Conservation (phyloP, 2,797 vertebrate genomes). For the Linurgus olivaceus region DNA sequence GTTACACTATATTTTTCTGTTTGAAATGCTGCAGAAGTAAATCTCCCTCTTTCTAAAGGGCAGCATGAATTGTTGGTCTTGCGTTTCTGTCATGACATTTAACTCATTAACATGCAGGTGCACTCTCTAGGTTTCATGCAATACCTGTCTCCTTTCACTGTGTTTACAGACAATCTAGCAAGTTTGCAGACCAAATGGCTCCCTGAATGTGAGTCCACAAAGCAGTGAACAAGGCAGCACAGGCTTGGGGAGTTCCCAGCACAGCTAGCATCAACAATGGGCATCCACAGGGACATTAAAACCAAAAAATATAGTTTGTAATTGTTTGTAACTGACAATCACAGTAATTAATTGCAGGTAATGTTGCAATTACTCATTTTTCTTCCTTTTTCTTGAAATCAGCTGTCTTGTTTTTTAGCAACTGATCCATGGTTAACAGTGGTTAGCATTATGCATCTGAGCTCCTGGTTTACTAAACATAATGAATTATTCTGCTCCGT, state of each 20-base stretch:
- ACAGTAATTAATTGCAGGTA: conserved; percentile 61
- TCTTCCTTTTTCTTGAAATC: conserved; percentile 59
- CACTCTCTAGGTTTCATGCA: conserved; percentile 56
- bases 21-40: conserved; percentile 67
- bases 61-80: conserved; percentile 44
- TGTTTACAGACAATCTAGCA: conserved; percentile 75
- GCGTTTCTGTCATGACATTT: conserved; percentile 61
- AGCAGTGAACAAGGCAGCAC: conserved; percentile 40
- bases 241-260: conserved; percentile 26
- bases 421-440: conserved; percentile 22
- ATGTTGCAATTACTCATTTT: conserved; percentile 50
- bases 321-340: conserved; percentile 57
- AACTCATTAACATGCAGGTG: conserved; percentile 73
- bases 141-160: conserved; percentile 68
- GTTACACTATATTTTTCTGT: conserved; percentile 66
- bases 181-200: conserved; percentile 71
- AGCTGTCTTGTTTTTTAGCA: conserved; percentile 42
- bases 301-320: conserved; percentile 49
- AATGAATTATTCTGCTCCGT: conserved; percentile 17
- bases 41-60: conserved; percentile 65
- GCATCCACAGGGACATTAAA: conserved; percentile 42
- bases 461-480: conserved; percentile 30
- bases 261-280: conserved; percentile 29
- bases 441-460: conserved; percentile 26
- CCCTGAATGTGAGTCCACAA: conserved; percentile 49